phyloP scores from a whole-genome alignment of 2,113 vertebrate species.

The Gopherus evgoodei region DNA sequence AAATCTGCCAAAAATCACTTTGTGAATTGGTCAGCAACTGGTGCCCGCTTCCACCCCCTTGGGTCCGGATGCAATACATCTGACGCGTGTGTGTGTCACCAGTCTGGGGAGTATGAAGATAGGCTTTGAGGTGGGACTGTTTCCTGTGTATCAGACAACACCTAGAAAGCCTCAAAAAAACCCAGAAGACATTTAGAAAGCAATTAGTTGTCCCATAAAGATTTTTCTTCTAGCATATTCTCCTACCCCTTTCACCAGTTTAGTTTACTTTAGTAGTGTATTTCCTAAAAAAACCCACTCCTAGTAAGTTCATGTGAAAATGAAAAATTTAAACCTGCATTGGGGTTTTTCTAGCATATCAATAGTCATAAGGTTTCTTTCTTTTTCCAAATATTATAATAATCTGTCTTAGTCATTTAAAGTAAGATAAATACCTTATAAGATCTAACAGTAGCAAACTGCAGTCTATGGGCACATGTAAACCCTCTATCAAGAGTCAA shows the following conservation, averaged over 20 bases:
- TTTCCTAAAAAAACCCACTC: neutral
- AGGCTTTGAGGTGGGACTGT: neutral
- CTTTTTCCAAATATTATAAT: conserved; percentile 36
- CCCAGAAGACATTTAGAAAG: neutral
- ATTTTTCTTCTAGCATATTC: conserved; percentile 52
- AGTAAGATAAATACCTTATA: conserved; percentile 17
- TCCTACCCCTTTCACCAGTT: neutral
- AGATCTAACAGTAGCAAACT: neutral
- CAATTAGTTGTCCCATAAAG: neutral
- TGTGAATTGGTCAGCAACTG: neutral
- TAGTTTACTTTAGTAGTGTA: neutral
- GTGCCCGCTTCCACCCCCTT: conserved; percentile 31
- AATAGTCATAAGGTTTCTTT: neutral
- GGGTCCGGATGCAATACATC: conserved; percentile 14
- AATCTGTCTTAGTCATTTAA: neutral
- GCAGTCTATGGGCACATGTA: neutral
- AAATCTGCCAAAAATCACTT: neutral
- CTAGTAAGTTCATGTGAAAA: neutral
- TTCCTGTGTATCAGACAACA: conserved; percentile 5
- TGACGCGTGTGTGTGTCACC: conserved; percentile 11
- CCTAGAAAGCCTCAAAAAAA: conserved; percentile 13
- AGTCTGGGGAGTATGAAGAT: conserved; percentile 15
- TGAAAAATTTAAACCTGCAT: conserved; percentile 19
- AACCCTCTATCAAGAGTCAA: neutral
- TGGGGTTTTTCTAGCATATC: conserved; percentile 15